Conservation (phyloP, 2,888 invertebrate genomes). For the Nymphalis polychloros region DNA sequence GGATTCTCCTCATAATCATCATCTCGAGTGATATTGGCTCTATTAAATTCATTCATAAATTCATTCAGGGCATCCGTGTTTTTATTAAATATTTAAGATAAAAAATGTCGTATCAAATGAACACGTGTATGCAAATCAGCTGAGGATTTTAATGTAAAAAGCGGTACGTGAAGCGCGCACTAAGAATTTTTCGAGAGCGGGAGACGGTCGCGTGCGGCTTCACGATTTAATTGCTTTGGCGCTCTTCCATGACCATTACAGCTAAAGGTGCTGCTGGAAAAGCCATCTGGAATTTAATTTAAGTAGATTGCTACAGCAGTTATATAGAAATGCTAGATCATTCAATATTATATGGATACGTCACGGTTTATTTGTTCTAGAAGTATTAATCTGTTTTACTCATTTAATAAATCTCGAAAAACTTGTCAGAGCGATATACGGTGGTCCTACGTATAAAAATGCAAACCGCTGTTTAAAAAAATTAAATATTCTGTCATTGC, state of each 20-base stretch:
- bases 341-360: neutral
- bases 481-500: too few relatives aligned
- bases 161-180: constrained; percentile 24
- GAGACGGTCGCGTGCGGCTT: constrained; percentile 56
- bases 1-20: too few relatives aligned
- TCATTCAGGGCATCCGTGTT: too few relatives aligned
- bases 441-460: too few relatives aligned
- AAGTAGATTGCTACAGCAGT: neutral
- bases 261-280: constrained; percentile 41
- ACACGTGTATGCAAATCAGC: constrained; percentile 4
- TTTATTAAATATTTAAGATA: too few relatives aligned
- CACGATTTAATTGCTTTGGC: constrained; percentile 77
- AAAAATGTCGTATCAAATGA: neutral
- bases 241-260: constrained; percentile 60
- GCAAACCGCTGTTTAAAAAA: too few relatives aligned
- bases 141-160: constrained; percentile 20
- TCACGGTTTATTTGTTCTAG: too few relatives aligned
- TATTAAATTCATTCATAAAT: too few relatives aligned
- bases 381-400: too few relatives aligned
- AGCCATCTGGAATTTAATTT: constrained; percentile 16
- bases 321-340: neutral
- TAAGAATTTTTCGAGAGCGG: constrained; percentile 42
- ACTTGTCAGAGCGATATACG: too few relatives aligned
- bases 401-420: too few relatives aligned
- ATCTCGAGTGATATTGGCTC: too few relatives aligned